Percentiles rank a stretch among this genome's conserved stretches.
phyloP scores from a whole-genome alignment of 1,140 invertebrate genomes.

The Aphaenogaster rudis region DNA sequence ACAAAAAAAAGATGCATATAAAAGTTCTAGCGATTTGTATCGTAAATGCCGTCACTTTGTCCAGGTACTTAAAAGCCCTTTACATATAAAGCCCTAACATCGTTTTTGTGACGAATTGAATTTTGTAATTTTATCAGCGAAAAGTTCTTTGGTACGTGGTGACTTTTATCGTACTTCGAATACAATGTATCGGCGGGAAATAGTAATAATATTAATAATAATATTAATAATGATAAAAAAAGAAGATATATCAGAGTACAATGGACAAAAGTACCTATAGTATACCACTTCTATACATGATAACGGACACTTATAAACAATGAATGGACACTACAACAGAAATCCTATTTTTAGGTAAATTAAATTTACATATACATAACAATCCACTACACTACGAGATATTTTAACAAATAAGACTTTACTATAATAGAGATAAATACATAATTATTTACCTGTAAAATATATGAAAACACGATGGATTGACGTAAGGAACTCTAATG shows the following conservation, averaged over 20 bases:
- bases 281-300: slow-evolving; percentile 83
- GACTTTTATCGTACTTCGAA: slow-evolving; percentile 79
- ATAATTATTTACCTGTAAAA: slow-evolving; percentile 86
- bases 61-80: slow-evolving; percentile 83
- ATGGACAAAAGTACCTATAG: slow-evolving; percentile 84
- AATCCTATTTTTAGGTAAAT: slow-evolving; percentile 86
- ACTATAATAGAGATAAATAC: slow-evolving; percentile 86
- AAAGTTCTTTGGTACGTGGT: slow-evolving; percentile 75
- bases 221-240: slow-evolving; percentile 64
- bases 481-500: slow-evolving; percentile 87
- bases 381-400: slow-evolving; percentile 85
- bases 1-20: slow-evolving; percentile 80
- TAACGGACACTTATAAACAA: slow-evolving; percentile 84
- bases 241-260: slow-evolving; percentile 81
- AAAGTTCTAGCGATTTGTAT: slow-evolving; percentile 82
- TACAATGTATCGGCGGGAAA: slow-evolving; percentile 73
- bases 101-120: slow-evolving; percentile 68
- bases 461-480: slow-evolving; percentile 85
- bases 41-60: slow-evolving; percentile 81
- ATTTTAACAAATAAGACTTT: slow-evolving; percentile 87
- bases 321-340: slow-evolving; percentile 82
- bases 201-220: slow-evolving; percentile 62
- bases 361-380: slow-evolving; percentile 86
- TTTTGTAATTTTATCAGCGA: slow-evolving; percentile 74
- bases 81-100: slow-evolving; percentile 52